Conservation (phyloP, 2,888 invertebrate genomes). For the Gnatocerus cornutus region DNA sequence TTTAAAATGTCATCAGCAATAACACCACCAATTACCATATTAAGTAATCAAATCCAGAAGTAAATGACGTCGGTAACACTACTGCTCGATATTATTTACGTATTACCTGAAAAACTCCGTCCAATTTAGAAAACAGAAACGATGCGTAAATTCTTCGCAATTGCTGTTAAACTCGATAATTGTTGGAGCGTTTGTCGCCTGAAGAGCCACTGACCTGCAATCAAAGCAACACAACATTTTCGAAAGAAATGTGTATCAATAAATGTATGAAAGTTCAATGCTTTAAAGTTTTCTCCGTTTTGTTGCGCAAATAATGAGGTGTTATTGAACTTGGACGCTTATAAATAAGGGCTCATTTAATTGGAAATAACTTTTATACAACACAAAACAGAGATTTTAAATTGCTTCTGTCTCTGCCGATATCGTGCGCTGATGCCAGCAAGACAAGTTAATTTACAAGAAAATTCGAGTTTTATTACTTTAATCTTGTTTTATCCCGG, state of each 20-base stretch:
- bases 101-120: background rate
- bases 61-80: slow-evolving; percentile 31
- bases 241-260: slow-evolving; percentile 21
- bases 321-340: slow-evolving; percentile 34
- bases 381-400: slow-evolving; percentile 26
- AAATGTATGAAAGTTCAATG: slow-evolving; percentile 30
- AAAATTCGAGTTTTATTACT: background rate
- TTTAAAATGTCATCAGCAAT: slow-evolving; percentile 28
- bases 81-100: slow-evolving; percentile 15
- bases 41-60: slow-evolving; percentile 38
- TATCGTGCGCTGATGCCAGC: background rate
- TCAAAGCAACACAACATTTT: slow-evolving; percentile 31
- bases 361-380: slow-evolving; percentile 27
- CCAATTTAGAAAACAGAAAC: slow-evolving; percentile 1
- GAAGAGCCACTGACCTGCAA: slow-evolving; percentile 35
- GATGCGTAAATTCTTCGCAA: slow-evolving; percentile 9
- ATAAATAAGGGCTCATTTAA: slow-evolving; percentile 37
- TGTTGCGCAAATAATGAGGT: slow-evolving; percentile 27
- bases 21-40: slow-evolving; percentile 28
- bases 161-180: slow-evolving; percentile 20
- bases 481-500: slow-evolving; percentile 3
- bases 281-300: slow-evolving; percentile 30
- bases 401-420: slow-evolving; percentile 13
- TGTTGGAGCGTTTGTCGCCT: slow-evolving; percentile 12
- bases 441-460: background rate